phyloP scores from a whole-genome alignment of 2,113 vertebrate genomes.

The Psettodes erumei region DNA sequence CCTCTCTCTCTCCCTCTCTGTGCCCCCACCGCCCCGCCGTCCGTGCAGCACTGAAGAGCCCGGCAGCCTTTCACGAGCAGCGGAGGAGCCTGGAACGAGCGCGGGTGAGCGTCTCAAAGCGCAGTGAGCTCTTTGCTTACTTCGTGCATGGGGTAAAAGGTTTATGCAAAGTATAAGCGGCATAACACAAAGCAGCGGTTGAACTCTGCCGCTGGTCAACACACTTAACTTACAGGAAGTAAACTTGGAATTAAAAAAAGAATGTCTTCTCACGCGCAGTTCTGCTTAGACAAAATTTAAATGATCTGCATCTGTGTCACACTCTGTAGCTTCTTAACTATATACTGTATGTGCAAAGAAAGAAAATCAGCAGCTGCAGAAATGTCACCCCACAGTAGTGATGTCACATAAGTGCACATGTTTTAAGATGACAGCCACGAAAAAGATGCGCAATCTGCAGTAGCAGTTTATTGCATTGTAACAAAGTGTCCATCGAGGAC shows the following conservation, averaged over 20 bases:
- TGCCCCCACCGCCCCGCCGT: too few relatives aligned
- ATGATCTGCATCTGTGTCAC: too few relatives aligned
- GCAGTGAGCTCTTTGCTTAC: not conserved
- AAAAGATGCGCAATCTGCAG: too few relatives aligned
- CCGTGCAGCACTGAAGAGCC: conserved; percentile 93
- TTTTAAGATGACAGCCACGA: too few relatives aligned
- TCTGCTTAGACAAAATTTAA: too few relatives aligned
- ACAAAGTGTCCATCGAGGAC: not conserved
- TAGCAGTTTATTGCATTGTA: not conserved
- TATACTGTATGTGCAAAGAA: not conserved
- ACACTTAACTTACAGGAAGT: not conserved
- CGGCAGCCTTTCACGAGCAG: conserved; percentile 89
- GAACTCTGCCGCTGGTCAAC: not conserved
- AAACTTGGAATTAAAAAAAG: too few relatives aligned
- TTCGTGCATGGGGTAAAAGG: not conserved
- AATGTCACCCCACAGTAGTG: not conserved
- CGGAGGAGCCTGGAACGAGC: conserved; percentile 84
- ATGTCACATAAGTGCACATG: too few relatives aligned
- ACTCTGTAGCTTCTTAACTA: not conserved
- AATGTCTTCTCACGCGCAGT: too few relatives aligned
- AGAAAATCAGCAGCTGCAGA: not conserved
- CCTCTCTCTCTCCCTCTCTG: conserved; percentile 39
- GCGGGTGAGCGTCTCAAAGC: conserved; percentile 72
- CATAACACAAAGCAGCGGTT: not conserved
- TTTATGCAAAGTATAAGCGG: not conserved